Conservation (phyloP, 2,888 invertebrate genomes). For the Melanargia galathea region DNA sequence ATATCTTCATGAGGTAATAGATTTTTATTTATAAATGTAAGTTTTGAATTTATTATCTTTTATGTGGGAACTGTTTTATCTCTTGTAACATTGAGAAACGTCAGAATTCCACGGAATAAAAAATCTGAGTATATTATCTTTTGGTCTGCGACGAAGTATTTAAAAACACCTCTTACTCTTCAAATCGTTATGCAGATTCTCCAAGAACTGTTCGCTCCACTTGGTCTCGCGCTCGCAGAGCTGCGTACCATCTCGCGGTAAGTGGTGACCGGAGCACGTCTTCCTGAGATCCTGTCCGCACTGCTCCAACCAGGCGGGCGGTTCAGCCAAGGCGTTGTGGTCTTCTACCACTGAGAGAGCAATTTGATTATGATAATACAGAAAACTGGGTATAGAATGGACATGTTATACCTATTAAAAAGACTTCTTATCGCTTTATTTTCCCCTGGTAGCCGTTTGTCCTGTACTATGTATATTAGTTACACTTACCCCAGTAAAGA, state of each 20-base stretch:
- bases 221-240: conserved; percentile 84
- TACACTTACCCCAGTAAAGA: too few relatives aligned
- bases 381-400: neutral
- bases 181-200: conserved; percentile 82
- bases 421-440: neutral
- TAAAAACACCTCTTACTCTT: conserved; percentile 70
- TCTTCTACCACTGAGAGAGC: conserved; percentile 65
- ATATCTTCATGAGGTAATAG: too few relatives aligned
- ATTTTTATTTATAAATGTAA: too few relatives aligned
- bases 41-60: too few relatives aligned
- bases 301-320: conserved; percentile 75
- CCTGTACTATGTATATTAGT: too few relatives aligned
- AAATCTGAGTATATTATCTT: too few relatives aligned
- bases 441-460: neutral
- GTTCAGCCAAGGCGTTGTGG: conserved; percentile 69
- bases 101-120: too few relatives aligned
- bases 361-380: neutral
- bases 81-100: too few relatives aligned
- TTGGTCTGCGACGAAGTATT: too few relatives aligned
- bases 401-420: neutral
- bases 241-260: conserved; percentile 57
- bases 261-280: conserved; percentile 71
- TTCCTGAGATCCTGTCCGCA: conserved; percentile 61
- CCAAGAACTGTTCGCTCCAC: conserved; percentile 85
- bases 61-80: too few relatives aligned